Evolutionary conservation across 2,113 vertebrate species (phyloP).

Genomic region (Rhagologus leucostigma): DNA sequence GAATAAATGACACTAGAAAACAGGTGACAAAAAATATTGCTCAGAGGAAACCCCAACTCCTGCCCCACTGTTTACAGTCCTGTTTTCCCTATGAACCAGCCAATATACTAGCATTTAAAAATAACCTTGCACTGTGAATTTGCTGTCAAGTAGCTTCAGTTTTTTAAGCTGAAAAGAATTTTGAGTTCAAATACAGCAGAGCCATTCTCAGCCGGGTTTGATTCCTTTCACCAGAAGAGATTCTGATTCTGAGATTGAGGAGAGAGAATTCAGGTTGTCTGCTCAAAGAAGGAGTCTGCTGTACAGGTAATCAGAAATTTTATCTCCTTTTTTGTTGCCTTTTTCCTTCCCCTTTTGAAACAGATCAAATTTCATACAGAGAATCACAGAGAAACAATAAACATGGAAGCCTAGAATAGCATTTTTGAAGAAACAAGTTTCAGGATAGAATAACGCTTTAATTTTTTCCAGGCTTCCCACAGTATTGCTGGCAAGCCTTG

Average conservation of each 20-base stretch:
- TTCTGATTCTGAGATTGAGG: background rate
- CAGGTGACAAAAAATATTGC: background rate
- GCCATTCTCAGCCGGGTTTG: background rate
- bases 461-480: constrained; percentile 61
- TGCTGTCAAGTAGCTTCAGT: background rate
- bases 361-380: background rate
- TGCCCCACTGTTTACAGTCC: background rate
- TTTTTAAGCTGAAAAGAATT: background rate
- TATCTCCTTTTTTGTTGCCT: background rate
- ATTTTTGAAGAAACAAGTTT: constrained; percentile 52
- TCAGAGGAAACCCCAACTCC: background rate
- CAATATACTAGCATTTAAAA: background rate
- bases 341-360: background rate
- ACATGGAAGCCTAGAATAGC: constrained; percentile 42
- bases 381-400: constrained; percentile 32
- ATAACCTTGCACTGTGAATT: background rate
- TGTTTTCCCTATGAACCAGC: background rate
- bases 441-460: constrained; percentile 46
- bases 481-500: constrained; percentile 53
- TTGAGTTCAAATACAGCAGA: background rate
- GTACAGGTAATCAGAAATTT: background rate
- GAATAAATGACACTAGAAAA: background rate
- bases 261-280: background rate
- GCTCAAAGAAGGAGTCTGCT: background rate
- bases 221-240: background rate